These are phyloP conservation scores for Phalacrocorax aristotelis DNA, from an alignment of 2,113 vertebrate genomes.

Conservation along the genomic window DNA sequence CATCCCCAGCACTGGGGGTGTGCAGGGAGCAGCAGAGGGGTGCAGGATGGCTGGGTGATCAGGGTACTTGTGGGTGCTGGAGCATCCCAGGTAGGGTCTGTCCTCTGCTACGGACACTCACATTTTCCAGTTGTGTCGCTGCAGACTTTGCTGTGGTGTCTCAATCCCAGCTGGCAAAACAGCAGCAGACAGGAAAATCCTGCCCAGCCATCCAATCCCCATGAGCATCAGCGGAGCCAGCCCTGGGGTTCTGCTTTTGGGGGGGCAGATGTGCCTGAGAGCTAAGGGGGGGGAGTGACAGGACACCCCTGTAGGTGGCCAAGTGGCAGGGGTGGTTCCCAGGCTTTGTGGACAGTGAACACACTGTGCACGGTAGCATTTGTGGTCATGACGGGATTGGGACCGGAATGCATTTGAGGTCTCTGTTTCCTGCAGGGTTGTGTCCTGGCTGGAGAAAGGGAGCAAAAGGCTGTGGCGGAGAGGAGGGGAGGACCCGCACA, in stretches of 20 bases:
- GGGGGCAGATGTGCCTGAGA: neutral
- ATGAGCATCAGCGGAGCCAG: neutral
- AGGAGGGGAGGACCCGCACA: neutral
- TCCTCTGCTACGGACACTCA: accelerated
- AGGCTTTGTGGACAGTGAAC: neutral
- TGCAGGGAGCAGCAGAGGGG: neutral
- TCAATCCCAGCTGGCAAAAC: neutral
- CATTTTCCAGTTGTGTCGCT: neutral
- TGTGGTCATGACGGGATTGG: neutral
- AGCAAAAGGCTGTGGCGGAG: neutral
- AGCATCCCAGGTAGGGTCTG: too few species aligned
- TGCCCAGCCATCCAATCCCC: neutral
- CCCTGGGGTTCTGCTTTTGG: neutral
- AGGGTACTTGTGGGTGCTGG: too few species aligned
- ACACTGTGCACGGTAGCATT: too few species aligned
- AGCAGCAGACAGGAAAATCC: neutral
- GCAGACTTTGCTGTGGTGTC: neutral
- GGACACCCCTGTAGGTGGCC: too few species aligned
- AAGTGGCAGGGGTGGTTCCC: neutral
- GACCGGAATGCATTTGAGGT: neutral
- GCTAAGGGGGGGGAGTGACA: too few species aligned
- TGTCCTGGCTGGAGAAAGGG: neutral
- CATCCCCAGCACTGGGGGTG: neutral
- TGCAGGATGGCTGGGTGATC: neutral
- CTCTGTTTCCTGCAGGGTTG: neutral